These are phyloP conservation scores for Xenopus borealis DNA, from an alignment of 2,113 vertebrate species.

Conservation along the genomic window DNA sequence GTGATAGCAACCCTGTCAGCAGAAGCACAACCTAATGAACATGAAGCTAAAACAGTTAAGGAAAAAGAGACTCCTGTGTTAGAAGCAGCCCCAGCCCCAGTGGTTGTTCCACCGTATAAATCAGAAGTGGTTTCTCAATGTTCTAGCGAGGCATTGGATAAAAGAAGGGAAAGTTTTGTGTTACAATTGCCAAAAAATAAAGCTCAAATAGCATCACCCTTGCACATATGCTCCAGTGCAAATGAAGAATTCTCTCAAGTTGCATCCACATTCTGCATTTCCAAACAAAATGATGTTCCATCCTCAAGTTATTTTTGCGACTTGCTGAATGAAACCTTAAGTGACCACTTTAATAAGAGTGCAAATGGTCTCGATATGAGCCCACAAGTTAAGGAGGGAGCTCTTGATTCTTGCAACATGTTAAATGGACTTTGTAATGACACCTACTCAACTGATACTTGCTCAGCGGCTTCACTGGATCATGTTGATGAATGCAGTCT, in stretches of 20 bases:
- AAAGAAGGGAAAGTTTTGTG: too few species aligned
- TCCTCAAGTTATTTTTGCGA: not conserved
- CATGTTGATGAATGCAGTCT: too few species aligned
- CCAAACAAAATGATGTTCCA: not conserved
- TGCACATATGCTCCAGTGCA: too few species aligned
- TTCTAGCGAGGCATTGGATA: too few species aligned
- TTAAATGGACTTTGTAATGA: not conserved
- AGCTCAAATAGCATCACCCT: too few species aligned
- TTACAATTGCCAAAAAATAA: too few species aligned
- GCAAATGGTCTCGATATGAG: not conserved
- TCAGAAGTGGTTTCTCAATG: too few species aligned
- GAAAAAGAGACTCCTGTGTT: not conserved
- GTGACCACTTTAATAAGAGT: not conserved
- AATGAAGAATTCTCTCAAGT: too few species aligned
- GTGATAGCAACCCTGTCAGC: not conserved
- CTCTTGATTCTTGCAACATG: not conserved
- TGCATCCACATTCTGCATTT: too few species aligned
- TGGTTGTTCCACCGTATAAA: too few species aligned
- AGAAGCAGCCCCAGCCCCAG: not conserved
- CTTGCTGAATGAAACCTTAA: too few species aligned
- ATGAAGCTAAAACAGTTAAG: not conserved
- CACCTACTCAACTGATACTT: not conserved
- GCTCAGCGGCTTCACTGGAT: too few species aligned
- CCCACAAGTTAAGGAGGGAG: not conserved
- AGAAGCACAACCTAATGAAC: not conserved